Percentiles rank a stretch among this genome's conserved stretches.
These are phyloP conservation scores for Thalassarche chlororhynchos DNA, from an alignment of 2,113 vertebrate genomes.

Conservation along the genomic window DNA sequence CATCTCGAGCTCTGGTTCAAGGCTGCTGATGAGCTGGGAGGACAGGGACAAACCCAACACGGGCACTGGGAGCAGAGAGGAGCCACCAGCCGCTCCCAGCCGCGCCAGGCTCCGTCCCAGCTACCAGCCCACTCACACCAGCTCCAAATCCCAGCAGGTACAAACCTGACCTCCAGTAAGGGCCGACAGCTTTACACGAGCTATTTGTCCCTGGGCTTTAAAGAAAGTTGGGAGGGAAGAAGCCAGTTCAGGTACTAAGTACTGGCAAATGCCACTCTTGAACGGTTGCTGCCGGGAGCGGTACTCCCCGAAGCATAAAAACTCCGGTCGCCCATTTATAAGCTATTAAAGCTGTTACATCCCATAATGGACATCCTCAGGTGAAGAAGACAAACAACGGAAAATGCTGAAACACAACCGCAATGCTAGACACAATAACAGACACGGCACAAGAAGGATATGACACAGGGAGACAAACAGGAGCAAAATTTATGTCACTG, in stretches of 20 bases:
- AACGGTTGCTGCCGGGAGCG: background rate
- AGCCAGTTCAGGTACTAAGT: background rate
- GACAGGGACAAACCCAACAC: background rate
- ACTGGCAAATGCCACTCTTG: background rate
- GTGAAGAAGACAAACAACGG: conserved; percentile 48
- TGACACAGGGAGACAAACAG: conserved; percentile 49
- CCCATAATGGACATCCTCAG: conserved; percentile 52
- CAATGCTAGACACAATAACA: conserved; percentile 22
- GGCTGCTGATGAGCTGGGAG: background rate
- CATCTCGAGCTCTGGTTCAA: background rate
- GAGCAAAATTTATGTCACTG: conserved; percentile 48
- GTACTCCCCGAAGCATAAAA: background rate
- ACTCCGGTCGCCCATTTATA: background rate
- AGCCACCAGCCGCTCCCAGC: background rate
- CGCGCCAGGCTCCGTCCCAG: background rate
- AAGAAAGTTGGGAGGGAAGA: background rate
- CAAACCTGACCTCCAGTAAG: background rate
- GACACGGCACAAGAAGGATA: conserved; percentile 18
- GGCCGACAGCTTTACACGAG: fast-evolving
- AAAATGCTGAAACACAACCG: background rate
- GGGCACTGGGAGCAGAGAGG: fast-evolving
- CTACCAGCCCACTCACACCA: background rate
- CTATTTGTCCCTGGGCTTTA: background rate
- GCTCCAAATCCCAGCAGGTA: background rate
- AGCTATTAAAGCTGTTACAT: conserved; percentile 42